Evolutionary conservation across 2,888 invertebrate genomes (phyloP).

Genomic region (Orgyia antiqua): DNA sequence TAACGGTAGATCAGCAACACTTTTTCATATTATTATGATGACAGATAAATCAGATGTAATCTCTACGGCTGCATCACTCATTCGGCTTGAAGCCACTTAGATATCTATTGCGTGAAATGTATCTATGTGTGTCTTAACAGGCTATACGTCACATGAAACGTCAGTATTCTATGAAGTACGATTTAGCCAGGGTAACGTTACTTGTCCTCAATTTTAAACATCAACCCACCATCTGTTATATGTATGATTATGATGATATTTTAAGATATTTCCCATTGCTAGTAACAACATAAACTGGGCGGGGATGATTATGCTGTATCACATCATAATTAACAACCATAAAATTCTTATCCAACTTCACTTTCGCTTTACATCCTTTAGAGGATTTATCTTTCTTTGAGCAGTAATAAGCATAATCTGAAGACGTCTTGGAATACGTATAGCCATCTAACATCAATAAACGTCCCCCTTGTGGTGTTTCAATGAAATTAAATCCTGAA

Average conservation of each 20-base stretch:
- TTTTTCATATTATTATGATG: too few relatives aligned
- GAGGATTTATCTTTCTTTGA: conserved; percentile 16
- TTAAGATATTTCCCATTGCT: background rate
- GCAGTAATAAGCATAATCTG: conserved; percentile 22
- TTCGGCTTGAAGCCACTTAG: too few relatives aligned
- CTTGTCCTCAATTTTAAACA: too few relatives aligned
- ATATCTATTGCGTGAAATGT: too few relatives aligned
- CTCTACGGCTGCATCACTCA: too few relatives aligned
- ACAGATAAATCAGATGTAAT: too few relatives aligned
- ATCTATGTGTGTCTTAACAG: too few relatives aligned
- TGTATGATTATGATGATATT: conserved; percentile 2
- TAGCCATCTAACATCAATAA: conserved; percentile 27
- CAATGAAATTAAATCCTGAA: conserved; percentile 3
- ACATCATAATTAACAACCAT: background rate
- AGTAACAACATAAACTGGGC: background rate
- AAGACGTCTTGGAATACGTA: conserved; percentile 25
- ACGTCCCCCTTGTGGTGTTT: conserved; percentile 11
- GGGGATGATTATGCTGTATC: conserved; percentile 1
- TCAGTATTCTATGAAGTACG: too few relatives aligned
- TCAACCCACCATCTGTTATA: too few relatives aligned
- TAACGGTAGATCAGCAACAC: too few relatives aligned
- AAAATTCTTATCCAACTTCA: conserved; percentile 13
- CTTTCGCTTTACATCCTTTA: conserved; percentile 22
- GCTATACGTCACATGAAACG: too few relatives aligned
- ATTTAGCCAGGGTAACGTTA: too few relatives aligned